These are phyloP conservation scores for Triops cancriformis DNA, from an alignment of 1,140 invertebrate genomes.

Conservation along the genomic window DNA sequence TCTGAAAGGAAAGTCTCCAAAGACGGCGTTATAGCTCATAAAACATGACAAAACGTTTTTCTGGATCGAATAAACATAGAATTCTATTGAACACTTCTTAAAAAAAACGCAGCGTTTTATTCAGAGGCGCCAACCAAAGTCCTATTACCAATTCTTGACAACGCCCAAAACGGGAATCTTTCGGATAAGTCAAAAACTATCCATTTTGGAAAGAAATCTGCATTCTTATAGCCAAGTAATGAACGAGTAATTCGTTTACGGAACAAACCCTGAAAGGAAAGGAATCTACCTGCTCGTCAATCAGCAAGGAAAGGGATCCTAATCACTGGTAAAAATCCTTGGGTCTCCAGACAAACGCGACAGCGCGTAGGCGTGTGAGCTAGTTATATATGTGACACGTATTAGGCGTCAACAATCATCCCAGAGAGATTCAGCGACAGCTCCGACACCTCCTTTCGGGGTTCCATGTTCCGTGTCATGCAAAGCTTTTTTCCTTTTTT, in stretches of 20 bases:
- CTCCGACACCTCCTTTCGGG: not conserved
- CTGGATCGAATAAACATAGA: no score
- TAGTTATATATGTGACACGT: not conserved
- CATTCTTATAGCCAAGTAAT: not conserved
- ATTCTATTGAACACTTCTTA: no score
- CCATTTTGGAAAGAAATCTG: not conserved
- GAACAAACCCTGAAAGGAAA: not conserved
- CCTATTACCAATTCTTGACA: no score
- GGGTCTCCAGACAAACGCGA: not conserved
- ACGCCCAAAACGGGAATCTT: no score
- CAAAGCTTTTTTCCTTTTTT: not conserved
- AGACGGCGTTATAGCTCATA: no score
- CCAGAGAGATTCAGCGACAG: conserved; percentile 1
- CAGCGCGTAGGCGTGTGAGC: conserved; percentile 7
- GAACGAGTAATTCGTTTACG: not conserved
- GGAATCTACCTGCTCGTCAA: not conserved
- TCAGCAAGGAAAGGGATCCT: not conserved
- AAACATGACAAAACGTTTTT: no score
- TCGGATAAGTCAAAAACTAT: no score
- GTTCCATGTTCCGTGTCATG: not conserved
- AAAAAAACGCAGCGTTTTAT: no score
- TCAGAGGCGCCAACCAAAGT: no score
- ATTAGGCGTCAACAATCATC: conserved; percentile 13
- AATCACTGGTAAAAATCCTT: not conserved
- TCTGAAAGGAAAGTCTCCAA: no score